Percentiles rank a stretch among this genome's conserved stretches.
These are phyloP conservation scores for Syngnathus typhle DNA, from an alignment of 2,113 vertebrate species.

Conservation along the genomic window DNA sequence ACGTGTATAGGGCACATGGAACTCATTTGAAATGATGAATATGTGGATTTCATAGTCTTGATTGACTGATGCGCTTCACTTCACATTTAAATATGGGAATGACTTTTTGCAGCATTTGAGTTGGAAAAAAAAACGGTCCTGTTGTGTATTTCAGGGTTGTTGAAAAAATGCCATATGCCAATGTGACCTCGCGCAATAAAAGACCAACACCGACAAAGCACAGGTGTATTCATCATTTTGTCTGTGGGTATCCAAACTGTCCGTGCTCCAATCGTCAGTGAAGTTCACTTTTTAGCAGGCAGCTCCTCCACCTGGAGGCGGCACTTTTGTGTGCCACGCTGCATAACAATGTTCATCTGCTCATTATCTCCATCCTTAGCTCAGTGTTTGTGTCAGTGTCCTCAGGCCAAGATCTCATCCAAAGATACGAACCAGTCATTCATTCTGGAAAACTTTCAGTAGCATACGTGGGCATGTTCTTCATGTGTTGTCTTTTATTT, in stretches of 20 bases:
- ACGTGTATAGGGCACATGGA: constrained; percentile 30
- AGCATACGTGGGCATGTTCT: background rate
- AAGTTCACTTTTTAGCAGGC: constrained; percentile 28
- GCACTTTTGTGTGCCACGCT: constrained; percentile 26
- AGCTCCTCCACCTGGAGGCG: constrained; percentile 27
- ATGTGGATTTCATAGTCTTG: constrained; percentile 35
- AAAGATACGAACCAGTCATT: constrained; percentile 12
- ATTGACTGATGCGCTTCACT: constrained; percentile 12
- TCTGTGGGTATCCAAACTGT: no score
- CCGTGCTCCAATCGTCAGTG: constrained; percentile 13
- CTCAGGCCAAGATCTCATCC: constrained; percentile 13
- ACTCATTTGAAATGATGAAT: constrained; percentile 53
- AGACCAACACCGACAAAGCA: no score
- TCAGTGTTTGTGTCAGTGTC: constrained; percentile 30
- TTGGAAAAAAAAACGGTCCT: background rate
- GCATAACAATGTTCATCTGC: constrained; percentile 31
- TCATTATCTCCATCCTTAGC: constrained; percentile 43
- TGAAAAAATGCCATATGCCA: background rate
- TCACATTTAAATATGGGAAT: constrained; percentile 8
- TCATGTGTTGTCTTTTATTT: background rate
- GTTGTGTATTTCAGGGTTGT: background rate
- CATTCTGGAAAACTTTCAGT: background rate
- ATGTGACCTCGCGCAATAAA: background rate
- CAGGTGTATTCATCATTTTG: no score
- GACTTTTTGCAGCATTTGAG: background rate